Base-by-base conservation (phyloP, 2,888 invertebrate genomes). In the Cephonodes hylas region DNA sequence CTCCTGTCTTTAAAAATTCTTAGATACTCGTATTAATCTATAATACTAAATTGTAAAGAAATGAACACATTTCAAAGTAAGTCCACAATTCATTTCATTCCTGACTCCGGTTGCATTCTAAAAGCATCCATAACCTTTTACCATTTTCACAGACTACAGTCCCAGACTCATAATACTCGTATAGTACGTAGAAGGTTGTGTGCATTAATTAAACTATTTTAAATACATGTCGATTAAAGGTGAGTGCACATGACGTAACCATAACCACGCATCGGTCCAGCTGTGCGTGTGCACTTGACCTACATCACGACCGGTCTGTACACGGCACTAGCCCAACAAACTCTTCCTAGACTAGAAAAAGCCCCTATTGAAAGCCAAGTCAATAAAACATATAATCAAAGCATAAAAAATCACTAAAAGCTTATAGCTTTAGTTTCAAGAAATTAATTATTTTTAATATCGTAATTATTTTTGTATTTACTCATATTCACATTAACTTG, bases 271-370 rank as follows among this genome's bases (percentile, higher is more conserved):
- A 18, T 10, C 67, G 60, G 71, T 65, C 69, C 69, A 66, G 72
- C 64, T 67, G 67, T 64, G 63, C 60, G 66, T 64, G 66, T 84
- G 85, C 85, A 88, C 90, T 90, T 90, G 90, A 88, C 90, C 88
- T 64, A 88, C 72, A 78, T 85, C 68, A 56, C 63, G 73, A 79
- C 86, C 84, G 80, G 85, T 83, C 73, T 70, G 65, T 64, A 70
- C 42, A 48, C 65, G 61, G 45, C 59, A 59, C 58, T 65, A 62
- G 67, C 62, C 72, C 70, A 70, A 67, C 77, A 76, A 79, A 81
- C 84, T 84, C 84, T 86, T 86, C 83, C 84, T 83, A 80, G 69
- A 64, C 22, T 53, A 25, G 31, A 58, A 20, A 31, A 3, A 18
- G 44, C 44, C 44, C 7, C 20, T 20, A 10, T 44, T 18, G 18